Conservation (phyloP, 1,140 invertebrate species). For the Littorina saxatilis region DNA sequence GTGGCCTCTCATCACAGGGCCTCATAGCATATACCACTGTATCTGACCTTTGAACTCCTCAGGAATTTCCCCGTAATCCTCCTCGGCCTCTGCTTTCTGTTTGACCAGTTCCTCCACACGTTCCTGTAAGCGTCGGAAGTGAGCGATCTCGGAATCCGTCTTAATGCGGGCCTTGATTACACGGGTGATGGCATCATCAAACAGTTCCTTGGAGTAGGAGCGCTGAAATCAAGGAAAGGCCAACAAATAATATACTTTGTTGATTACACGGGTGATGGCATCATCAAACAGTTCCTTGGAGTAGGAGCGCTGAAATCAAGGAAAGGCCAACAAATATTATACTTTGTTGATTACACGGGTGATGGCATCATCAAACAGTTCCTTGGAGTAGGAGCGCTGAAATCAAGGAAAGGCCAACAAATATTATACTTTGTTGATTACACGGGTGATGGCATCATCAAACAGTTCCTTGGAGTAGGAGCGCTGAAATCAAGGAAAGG, state of each 20-base stretch:
- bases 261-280: slow-evolving; percentile 87
- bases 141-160: slow-evolving; percentile 85
- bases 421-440: too few relatives aligned
- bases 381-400: slow-evolving; percentile 93
- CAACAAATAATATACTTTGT: too few relatives aligned
- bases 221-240: slow-evolving; percentile 79
- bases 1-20: too few relatives aligned
- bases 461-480: slow-evolving; percentile 96
- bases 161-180: slow-evolving; percentile 90
- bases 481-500: slow-evolving; percentile 79
- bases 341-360: slow-evolving; percentile 86
- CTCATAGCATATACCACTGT: too few relatives aligned
- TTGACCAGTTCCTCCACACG: slow-evolving; percentile 88
- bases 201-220: slow-evolving; percentile 94
- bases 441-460: slow-evolving; percentile 88
- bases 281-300: slow-evolving; percentile 93
- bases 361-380: slow-evolving; percentile 93
- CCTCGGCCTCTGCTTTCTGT: slow-evolving; percentile 80
- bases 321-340: background rate
- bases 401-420: slow-evolving; percentile 28
- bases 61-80: slow-evolving; percentile 96
- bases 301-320: slow-evolving; percentile 88
- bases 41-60: slow-evolving; percentile 93
- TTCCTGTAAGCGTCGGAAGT: slow-evolving; percentile 87
- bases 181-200: slow-evolving; percentile 90